These are phyloP conservation scores for Sminthopsis crassicaudata DNA, from an alignment of 2,113 vertebrate species.

Conservation along the genomic window DNA sequence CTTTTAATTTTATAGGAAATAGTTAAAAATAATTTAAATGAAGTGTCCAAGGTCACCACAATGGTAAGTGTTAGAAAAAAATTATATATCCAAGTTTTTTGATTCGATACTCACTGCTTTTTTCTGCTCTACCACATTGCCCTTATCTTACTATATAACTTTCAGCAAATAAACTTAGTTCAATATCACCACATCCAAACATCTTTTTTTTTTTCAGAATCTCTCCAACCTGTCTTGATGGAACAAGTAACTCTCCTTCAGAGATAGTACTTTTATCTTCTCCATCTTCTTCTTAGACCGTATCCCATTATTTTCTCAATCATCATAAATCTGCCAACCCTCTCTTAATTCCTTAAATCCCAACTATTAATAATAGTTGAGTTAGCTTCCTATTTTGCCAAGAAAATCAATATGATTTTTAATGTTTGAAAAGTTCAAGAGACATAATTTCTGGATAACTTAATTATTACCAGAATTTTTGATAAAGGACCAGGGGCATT, in stretches of 20 bases:
- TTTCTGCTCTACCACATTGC: neutral
- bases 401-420: neutral
- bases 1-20: neutral
- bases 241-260: neutral
- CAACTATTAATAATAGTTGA: neutral
- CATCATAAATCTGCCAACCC: neutral
- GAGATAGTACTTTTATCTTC: neutral
- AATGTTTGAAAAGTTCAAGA: too few species aligned
- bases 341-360: neutral
- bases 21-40: neutral
- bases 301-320: neutral
- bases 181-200: neutral
- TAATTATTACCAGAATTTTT: too few species aligned
- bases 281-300: neutral
- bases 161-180: neutral
- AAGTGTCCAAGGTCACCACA: neutral
- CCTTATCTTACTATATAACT: neutral
- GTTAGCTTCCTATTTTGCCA: neutral
- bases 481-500: too few species aligned
- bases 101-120: neutral
- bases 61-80: neutral
- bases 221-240: neutral
- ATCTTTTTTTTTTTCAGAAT: neutral
- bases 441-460: too few species aligned
- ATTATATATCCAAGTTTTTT: neutral